Base-by-base conservation (phyloP, 1,140 invertebrate species). In the Nephila pilipes region DNA sequence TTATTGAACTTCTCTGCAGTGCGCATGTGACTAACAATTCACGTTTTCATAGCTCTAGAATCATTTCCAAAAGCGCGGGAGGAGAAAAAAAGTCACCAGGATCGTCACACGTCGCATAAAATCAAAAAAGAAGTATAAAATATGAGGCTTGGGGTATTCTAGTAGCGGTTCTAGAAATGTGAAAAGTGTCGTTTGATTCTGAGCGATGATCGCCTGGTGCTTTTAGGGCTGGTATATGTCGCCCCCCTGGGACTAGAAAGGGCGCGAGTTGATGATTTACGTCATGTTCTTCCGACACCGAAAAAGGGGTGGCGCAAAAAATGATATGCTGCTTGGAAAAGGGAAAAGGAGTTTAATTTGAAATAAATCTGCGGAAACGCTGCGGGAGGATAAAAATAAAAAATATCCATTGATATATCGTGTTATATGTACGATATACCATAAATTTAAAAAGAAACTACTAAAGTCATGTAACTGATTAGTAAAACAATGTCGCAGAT, bases 191-290 rank as follows among this genome's bases (percentile, higher is more conserved):
- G 75, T 90, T 80, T 90, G 87, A 79, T 79, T n/a, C 79, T 90
- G 89, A 90, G 89, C 75, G 89, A 90, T 90, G 89, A 81, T 90
- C 55, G 65, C 79, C 63, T 4, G 25, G 29, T 25, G 57, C 79
- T 90, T 81, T 90, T 90, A 81, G 75, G 29, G 89, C 57, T 38
- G 54, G 25, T 90, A 63, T 81, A 55, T 90, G 89, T 90, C 89
- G 57, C 29, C 89, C 89, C 89, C 89, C 46, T 32, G 89, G 89
- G 89, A 81, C 12, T 16, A 12, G 20, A 22, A 5, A 29, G 55
- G 89, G 46, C 89, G 81, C 54, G 89, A 81, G 89, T n/a, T 83
- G 89, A 38, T 90, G 79, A 90, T 90, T 90, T 90, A 90, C 79
- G 75, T 63, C 87, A 29, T 75, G 87, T 90, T 90, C 87, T 80